A percentile compares a stretch with the other conserved stretches of the same genome.
Conservation (phyloP, 2,797 vertebrate genomes). For the Tapera naevia region DNA sequence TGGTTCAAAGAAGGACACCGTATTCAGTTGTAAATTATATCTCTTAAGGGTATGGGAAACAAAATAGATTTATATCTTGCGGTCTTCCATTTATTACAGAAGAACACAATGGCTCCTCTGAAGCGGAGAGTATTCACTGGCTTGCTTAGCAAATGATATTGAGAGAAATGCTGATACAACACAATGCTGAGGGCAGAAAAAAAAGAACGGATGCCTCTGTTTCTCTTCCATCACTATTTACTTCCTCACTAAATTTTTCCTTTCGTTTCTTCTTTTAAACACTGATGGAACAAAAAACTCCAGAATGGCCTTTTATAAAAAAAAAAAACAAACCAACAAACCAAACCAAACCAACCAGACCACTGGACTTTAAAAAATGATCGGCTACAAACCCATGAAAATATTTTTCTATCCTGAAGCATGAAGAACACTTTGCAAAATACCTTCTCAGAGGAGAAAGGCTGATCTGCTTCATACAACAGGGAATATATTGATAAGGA, state of each 20-base stretch:
- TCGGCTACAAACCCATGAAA: not conserved
- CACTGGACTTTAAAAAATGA: not conserved
- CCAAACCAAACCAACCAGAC: not conserved
- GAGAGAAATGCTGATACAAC: not conserved
- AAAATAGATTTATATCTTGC: not conserved
- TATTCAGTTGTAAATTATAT: not conserved
- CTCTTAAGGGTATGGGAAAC: not conserved
- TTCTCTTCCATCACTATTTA: not conserved
- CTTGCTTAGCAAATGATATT: not conserved
- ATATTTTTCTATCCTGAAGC: not conserved
- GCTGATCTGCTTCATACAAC: not conserved
- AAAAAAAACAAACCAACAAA: not conserved
- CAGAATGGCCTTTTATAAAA: not conserved
- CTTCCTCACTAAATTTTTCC: not conserved
- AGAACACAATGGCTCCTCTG: not conserved
- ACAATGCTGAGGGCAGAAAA: not conserved
- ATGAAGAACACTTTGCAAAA: not conserved
- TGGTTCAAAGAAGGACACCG: not conserved
- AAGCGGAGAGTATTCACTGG: not conserved
- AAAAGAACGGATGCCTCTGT: not conserved
- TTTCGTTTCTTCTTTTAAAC: not conserved
- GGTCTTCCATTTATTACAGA: not conserved
- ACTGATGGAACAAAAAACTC: not conserved
- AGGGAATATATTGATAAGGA: slow-evolving; percentile 4
- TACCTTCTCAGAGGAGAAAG: not conserved